These are phyloP conservation scores for Ciona savignyi DNA, from an alignment of 23 tunicate genomes.

Conservation along the genomic window DNA sequence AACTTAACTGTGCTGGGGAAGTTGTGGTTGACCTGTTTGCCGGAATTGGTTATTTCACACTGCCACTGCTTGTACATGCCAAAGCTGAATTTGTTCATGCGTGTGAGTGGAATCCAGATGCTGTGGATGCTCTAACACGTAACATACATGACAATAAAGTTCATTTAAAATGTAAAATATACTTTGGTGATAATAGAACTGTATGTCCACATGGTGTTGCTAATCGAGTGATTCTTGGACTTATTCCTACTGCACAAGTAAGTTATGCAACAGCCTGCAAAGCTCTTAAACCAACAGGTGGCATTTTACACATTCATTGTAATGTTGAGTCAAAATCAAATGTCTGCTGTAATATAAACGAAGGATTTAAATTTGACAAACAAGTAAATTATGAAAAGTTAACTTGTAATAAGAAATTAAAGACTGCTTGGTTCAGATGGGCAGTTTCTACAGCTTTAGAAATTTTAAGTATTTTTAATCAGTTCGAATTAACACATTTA, in stretches of 20 bases:
- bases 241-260: constrained; percentile 66
- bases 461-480: constrained; percentile 3
- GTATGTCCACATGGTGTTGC: constrained; percentile 72
- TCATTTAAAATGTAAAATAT: constrained; percentile 34
- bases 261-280: constrained; percentile 69
- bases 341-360: not conserved
- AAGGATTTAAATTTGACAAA: not conserved
- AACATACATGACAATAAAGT: constrained; percentile 61
- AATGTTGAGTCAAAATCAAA: constrained; percentile 53
- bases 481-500: too few relatives aligned
- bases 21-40: constrained; percentile 92
- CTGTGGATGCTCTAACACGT: constrained; percentile 36
- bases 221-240: constrained; percentile 67
- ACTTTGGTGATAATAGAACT: constrained; percentile 76
- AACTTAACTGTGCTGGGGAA: constrained; percentile 54
- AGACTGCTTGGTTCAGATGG: constrained; percentile 36
- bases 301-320: constrained; percentile 66
- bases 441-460: constrained; percentile 14
- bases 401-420: constrained; percentile 30
- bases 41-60: constrained; percentile 90
- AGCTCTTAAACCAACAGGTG: constrained; percentile 56
- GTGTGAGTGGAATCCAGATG: constrained; percentile 91
- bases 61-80: constrained; percentile 80
- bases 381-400: not conserved
- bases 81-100: constrained; percentile 78